Conservation (phyloP, 1,140 invertebrate species). For the Heterodera carotae region DNA sequence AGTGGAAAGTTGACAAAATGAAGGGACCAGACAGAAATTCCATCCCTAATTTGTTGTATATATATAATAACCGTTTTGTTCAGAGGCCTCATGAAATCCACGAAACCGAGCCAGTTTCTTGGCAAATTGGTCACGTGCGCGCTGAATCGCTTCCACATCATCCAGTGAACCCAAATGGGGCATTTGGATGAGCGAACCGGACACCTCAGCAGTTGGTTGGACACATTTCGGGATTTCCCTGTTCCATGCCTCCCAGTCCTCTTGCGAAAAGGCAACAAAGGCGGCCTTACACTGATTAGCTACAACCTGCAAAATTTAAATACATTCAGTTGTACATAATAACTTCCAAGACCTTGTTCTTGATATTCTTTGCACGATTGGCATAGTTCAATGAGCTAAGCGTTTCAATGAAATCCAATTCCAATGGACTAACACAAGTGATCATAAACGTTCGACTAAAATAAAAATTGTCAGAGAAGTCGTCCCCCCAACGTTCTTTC, state of each 20-base stretch:
- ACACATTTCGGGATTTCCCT: not conserved
- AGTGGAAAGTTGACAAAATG: no score
- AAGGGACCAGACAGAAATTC: no score
- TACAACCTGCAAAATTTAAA: constrained; percentile 68
- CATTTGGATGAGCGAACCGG: not conserved
- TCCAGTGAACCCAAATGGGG: not conserved
- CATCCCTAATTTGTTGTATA: not conserved
- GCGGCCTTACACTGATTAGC: not conserved
- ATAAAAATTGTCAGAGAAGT: no score
- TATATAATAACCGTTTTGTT: constrained; percentile 17
- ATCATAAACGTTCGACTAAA: constrained; percentile 95
- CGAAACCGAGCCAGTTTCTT: not conserved
- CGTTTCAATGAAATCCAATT: constrained; percentile 98
- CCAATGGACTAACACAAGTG: constrained; percentile 93
- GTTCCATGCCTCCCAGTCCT: constrained; percentile 8
- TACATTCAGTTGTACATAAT: no score
- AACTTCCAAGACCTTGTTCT: constrained; percentile 91
- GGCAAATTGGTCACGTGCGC: constrained; percentile 1
- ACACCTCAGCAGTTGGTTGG: not conserved
- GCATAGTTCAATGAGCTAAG: constrained; percentile 99
- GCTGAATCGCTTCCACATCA: not conserved
- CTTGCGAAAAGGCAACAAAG: not conserved
- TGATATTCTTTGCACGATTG: constrained; percentile 85
- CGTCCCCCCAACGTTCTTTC: not conserved
- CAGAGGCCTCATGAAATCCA: not conserved